A percentile compares a stretch with the other conserved stretches of the same genome.
phyloP scores from a whole-genome alignment of 1,140 invertebrate genomes.

The Mya arenaria region DNA sequence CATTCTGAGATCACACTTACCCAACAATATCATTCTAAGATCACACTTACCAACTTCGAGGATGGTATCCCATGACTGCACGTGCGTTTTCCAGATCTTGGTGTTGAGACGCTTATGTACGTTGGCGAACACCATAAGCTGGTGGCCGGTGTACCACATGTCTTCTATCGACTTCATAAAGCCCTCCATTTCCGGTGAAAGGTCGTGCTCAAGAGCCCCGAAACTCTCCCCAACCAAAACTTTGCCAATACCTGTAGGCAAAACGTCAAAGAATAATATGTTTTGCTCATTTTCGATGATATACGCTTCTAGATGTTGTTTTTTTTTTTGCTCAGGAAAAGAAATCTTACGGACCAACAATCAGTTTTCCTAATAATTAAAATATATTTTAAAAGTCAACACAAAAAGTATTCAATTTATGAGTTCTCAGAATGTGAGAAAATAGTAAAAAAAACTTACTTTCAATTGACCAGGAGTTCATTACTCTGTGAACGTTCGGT shows the following conservation, averaged over 20 bases:
- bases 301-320: not conserved
- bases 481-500: conserved; percentile 60
- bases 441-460: conserved; percentile 57
- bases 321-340: not conserved
- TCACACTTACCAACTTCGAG: conserved; percentile 64
- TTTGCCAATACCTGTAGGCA: conserved; percentile 62
- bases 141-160: conserved; percentile 68
- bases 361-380: no score
- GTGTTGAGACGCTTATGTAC: conserved; percentile 66
- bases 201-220: conserved; percentile 63
- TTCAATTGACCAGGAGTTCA: conserved; percentile 71
- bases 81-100: conserved; percentile 67
- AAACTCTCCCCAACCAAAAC: conserved; percentile 64
- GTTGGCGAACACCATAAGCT: conserved; percentile 67
- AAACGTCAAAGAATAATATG: no score
- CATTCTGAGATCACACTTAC: no score
- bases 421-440: no score
- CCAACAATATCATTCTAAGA: not conserved
- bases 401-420: no score
- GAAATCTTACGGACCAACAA: no score
- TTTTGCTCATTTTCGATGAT: not conserved
- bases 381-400: not conserved
- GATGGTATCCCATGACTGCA: conserved; percentile 68
- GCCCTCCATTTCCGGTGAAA: conserved; percentile 59
- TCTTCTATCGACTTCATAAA: conserved; percentile 66